Evolutionary conservation across 2,888 invertebrate genomes (phyloP), one percentile per base, ranked within the genome.

Genomic region (Coenonympha glycerion): DNA sequence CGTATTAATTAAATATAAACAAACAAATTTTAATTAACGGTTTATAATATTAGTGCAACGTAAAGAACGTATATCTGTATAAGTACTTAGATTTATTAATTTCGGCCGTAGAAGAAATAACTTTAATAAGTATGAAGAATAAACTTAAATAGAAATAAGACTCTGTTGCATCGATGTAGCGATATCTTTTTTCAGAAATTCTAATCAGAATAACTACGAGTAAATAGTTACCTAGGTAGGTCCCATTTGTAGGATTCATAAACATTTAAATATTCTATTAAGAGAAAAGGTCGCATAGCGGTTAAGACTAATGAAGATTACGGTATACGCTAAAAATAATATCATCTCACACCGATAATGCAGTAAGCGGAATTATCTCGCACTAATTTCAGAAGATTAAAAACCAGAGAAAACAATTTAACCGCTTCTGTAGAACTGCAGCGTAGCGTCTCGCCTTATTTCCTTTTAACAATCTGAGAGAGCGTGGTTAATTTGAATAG

Each of bases 391-490:
- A 33, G 37, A 39, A 47, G 51, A 52, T 57, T 53, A 49, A 52
- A 55, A 49, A 55, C 33, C 50, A 39, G 48, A 56, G 49, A 50
- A 47, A 56, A 56, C 55, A 56, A 56, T 56, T 56, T 53, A 53
- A 40, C 21, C 40, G 36, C 47, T 47, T 56, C 53, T 53, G 49
- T 49, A 49, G 50, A 31, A 48, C 45, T 56, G 50, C 47, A 42
- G 46, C 45, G 28, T 31, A 47, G 45, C 51, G 45, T 15, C 40
- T 56, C 53, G 21, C 53, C 54, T 60, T 59, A 68, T 74, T 71
- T 64, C 68, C 66, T 66, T 67, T 64, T 60, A 61, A 58, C 50
- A n/a, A n/a, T n/a, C n/a, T n/a, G n/a, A n/a, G n/a, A n/a, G n/a
- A n/a, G n/a, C n/a, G n/a, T n/a, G n/a, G n/a, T n/a, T n/a, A n/a